A percentile compares a stretch with the other conserved stretches of the same genome.
phyloP scores from a whole-genome alignment of 2,888 invertebrate species.

The Leptinotarsa peninsularis region DNA sequence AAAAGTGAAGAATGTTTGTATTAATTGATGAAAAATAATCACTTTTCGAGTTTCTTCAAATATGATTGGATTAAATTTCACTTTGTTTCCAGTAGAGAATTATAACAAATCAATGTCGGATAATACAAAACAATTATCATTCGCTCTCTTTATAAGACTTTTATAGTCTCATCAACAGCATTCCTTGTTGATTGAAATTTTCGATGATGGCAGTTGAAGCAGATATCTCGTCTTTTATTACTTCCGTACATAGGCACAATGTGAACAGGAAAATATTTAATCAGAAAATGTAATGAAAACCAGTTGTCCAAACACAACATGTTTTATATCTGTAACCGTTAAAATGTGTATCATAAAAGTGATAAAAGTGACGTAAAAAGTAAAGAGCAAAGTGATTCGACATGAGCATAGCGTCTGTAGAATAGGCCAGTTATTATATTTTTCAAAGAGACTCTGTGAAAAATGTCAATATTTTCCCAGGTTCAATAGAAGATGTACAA shows the following conservation, averaged over 20 bases:
- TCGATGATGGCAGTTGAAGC: background rate
- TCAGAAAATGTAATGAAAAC: slow-evolving; percentile 6
- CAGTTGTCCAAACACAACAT: slow-evolving; percentile 7
- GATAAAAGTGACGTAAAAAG: slow-evolving; percentile 24
- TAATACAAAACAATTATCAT: background rate
- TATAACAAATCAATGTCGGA: too few relatives aligned
- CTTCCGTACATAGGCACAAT: background rate
- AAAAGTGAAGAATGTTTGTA: too few relatives aligned
- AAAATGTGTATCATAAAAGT: slow-evolving; percentile 23
- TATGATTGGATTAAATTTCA: too few relatives aligned
- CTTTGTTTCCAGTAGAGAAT: too few relatives aligned
- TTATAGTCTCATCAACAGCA: too few relatives aligned
- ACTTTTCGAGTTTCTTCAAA: too few relatives aligned
- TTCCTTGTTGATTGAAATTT: background rate
- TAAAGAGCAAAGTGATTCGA: background rate
- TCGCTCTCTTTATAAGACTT: too few relatives aligned
- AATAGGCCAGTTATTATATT: background rate
- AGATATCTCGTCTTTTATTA: background rate
- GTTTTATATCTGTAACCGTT: slow-evolving; percentile 17
- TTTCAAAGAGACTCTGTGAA: background rate
- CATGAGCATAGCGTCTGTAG: slow-evolving; percentile 6
- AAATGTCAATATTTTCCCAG: too few relatives aligned
- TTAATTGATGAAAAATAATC: too few relatives aligned
- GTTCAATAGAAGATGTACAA: too few relatives aligned
- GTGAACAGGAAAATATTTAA: background rate